Evolutionary conservation across 2,888 invertebrate species (phyloP).

Genomic region (Diplolepis rosae): DNA sequence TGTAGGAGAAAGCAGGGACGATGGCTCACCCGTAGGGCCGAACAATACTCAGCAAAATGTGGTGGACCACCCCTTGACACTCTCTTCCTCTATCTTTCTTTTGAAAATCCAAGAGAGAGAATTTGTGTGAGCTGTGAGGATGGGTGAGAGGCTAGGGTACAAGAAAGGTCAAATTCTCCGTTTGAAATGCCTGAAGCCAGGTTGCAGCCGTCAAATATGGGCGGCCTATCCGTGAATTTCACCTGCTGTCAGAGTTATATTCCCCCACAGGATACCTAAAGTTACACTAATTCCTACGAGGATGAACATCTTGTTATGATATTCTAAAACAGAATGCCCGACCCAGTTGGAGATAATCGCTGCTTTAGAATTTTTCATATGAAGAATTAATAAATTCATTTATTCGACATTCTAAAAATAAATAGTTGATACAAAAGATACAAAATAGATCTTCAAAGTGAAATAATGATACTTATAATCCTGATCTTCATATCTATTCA

Average conservation of each 20-base stretch:
- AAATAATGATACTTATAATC: too few relatives aligned
- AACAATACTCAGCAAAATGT: slow-evolving; percentile 69
- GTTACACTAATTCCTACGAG: slow-evolving; percentile 46
- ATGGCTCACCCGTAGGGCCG: slow-evolving; percentile 67
- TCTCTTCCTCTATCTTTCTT: slow-evolving; percentile 52
- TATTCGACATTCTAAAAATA: too few relatives aligned
- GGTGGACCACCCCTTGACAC: slow-evolving; percentile 69
- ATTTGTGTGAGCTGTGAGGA: slow-evolving; percentile 32
- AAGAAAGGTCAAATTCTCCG: slow-evolving; percentile 32
- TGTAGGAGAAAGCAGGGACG: slow-evolving; percentile 55
- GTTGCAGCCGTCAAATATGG: slow-evolving; percentile 67
- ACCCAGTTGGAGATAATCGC: not conserved
- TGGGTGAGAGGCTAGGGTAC: slow-evolving; percentile 27
- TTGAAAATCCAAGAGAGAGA: slow-evolving; percentile 48
- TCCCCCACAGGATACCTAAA: slow-evolving; percentile 51
- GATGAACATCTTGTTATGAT: slow-evolving; percentile 9
- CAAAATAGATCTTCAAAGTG: too few relatives aligned
- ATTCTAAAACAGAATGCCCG: not conserved
- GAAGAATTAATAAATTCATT: not conserved
- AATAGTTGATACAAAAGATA: too few relatives aligned
- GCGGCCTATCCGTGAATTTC: slow-evolving; percentile 60
- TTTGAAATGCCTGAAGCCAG: slow-evolving; percentile 57
- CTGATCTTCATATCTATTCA: too few relatives aligned
- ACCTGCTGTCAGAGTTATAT: slow-evolving; percentile 60
- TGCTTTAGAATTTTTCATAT: not conserved